Percentiles rank a stretch among this genome's conserved stretches.
These are phyloP conservation scores for Natator depressus DNA, from an alignment of 2,113 vertebrate species.

Conservation along the genomic window DNA sequence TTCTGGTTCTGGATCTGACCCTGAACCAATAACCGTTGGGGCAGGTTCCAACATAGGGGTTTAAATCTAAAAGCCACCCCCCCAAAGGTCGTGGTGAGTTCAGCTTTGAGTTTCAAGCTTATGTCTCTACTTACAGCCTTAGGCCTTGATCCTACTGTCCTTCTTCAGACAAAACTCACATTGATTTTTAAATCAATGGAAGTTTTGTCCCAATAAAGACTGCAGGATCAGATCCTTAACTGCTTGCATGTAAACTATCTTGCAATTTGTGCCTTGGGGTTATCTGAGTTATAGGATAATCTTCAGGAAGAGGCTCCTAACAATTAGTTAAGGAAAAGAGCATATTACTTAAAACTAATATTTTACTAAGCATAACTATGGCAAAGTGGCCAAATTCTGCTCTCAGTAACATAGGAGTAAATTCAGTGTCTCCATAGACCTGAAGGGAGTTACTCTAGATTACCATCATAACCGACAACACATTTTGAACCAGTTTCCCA, in stretches of 20 bases:
- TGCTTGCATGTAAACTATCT: slow-evolving; percentile 32
- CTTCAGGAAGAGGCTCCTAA: slow-evolving; percentile 56
- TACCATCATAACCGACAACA: background rate
- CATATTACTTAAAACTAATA: slow-evolving; percentile 48
- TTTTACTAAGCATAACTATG: background rate
- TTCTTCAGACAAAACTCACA: background rate
- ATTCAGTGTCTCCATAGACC: background rate
- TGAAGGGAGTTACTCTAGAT: background rate
- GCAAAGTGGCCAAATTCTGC: background rate
- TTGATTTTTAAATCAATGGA: background rate
- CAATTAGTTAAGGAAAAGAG: slow-evolving; percentile 67
- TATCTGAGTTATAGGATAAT: slow-evolving; percentile 59
- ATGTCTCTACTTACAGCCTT: background rate
- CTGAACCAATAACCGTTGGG: background rate
- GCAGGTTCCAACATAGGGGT: background rate
- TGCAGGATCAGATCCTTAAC: slow-evolving; percentile 10
- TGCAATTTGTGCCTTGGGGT: slow-evolving; percentile 59
- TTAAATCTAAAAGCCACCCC: background rate
- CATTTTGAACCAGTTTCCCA: background rate
- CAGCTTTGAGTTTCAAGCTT: background rate
- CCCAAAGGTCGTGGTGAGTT: background rate
- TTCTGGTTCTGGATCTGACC: background rate
- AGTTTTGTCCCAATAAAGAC: background rate
- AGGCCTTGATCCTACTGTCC: background rate
- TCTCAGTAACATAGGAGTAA: background rate